Evolutionary conservation across 2,113 vertebrate species (phyloP).

Genomic region (Scytalopus superciliaris): DNA sequence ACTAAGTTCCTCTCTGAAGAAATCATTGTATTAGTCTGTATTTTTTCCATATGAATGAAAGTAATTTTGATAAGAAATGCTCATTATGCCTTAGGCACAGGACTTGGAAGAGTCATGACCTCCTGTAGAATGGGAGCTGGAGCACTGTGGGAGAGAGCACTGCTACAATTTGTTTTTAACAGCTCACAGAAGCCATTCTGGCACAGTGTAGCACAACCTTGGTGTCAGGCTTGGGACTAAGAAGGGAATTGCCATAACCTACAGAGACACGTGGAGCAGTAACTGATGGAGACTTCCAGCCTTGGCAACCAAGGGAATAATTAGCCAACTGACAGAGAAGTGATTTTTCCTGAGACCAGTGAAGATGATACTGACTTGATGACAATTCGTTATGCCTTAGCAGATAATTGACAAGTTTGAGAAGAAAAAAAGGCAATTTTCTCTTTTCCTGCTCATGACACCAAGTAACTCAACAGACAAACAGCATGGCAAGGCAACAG

Average conservation of each 20-base stretch:
- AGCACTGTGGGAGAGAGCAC: background rate
- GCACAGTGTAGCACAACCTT: background rate
- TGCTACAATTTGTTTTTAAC: background rate
- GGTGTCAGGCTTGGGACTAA: background rate
- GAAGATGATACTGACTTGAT: background rate
- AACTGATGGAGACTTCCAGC: background rate
- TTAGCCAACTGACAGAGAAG: rapidly evolving
- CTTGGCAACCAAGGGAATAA: background rate
- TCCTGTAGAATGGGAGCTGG: background rate
- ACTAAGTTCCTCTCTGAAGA: background rate
- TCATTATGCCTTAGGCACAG: background rate
- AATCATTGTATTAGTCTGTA: background rate
- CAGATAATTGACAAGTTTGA: background rate
- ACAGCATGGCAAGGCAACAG: background rate
- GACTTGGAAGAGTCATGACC: background rate
- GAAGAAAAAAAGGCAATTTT: background rate
- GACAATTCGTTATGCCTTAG: background rate
- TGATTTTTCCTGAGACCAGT: background rate
- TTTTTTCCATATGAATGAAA: background rate
- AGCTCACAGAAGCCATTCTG: background rate
- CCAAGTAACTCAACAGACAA: background rate
- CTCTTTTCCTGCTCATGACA: background rate
- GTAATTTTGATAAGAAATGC: background rate
- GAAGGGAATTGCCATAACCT: background rate
- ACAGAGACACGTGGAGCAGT: background rate